Percentiles rank a stretch among this genome's conserved stretches.
These are phyloP conservation scores for Australoheros scitulus DNA, from an alignment of 2,113 vertebrate genomes.

Conservation along the genomic window DNA sequence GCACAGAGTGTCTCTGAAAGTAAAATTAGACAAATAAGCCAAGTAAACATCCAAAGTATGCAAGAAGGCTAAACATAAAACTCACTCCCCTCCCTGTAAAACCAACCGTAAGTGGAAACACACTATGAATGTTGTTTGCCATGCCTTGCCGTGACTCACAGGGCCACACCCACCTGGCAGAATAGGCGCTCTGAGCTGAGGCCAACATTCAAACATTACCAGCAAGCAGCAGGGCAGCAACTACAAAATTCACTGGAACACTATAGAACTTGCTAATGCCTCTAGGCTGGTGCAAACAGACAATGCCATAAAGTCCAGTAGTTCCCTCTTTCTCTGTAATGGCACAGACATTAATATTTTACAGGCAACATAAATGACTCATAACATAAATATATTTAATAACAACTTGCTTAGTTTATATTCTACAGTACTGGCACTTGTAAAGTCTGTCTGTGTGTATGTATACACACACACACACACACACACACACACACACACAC, in stretches of 20 bases:
- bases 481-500: too few species aligned
- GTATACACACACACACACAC: too few species aligned
- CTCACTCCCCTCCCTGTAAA: not conserved
- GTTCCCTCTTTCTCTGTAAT: not conserved
- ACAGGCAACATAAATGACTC: not conserved
- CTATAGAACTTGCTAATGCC: not conserved
- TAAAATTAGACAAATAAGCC: not conserved
- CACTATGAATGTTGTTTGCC: constrained; percentile 30
- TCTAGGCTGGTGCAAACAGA: not conserved
- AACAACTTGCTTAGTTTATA: not conserved
- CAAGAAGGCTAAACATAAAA: not conserved
- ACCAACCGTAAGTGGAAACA: constrained; percentile 39
- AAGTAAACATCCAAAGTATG: constrained; percentile 28
- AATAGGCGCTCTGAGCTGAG: not conserved
- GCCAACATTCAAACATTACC: constrained; percentile 36
- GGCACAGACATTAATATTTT: not conserved
- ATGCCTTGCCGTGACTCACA: constrained; percentile 25
- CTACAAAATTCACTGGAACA: constrained; percentile 6
- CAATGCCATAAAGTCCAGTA: not conserved
- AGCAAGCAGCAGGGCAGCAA: constrained; percentile 6
- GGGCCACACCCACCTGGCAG: constrained; percentile 58
- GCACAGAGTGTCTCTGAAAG: constrained; percentile 18
- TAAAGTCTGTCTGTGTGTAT: not conserved
- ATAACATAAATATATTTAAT: not conserved
- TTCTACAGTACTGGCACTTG: too few species aligned